Conservation (phyloP, 2,888 invertebrate species). For the Cerastis rubricosa region DNA sequence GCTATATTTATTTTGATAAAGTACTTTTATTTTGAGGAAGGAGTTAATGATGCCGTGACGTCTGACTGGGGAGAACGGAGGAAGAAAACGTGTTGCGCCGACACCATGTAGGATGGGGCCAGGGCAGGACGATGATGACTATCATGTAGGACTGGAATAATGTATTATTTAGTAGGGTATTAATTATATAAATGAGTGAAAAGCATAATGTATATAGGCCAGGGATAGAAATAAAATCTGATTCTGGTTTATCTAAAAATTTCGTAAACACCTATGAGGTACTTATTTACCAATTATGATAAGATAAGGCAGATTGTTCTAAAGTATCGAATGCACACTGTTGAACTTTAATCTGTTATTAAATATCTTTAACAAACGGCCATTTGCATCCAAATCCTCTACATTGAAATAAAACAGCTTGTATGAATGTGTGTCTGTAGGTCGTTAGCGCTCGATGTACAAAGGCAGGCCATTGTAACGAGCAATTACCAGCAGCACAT, state of each 20-base stretch:
- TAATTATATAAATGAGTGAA: too few relatives aligned
- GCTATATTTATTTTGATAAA: conserved; percentile 1
- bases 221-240: too few relatives aligned
- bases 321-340: neutral
- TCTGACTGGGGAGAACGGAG: too few relatives aligned
- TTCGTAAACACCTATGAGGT: too few relatives aligned
- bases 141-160: neutral
- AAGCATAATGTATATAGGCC: too few relatives aligned
- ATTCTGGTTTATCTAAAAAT: too few relatives aligned
- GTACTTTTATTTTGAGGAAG: neutral
- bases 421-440: neutral
- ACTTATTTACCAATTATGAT: too few relatives aligned
- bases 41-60: too few relatives aligned
- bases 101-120: too few relatives aligned
- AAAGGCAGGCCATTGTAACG: conserved; percentile 7
- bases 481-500: conserved; percentile 16
- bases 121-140: too few relatives aligned
- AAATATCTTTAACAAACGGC: neutral
- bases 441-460: conserved; percentile 28
- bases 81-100: too few relatives aligned
- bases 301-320: neutral
- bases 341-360: neutral
- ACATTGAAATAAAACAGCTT: conserved; percentile 13
- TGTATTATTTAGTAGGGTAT: too few relatives aligned
- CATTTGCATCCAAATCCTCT: neutral